These are phyloP conservation scores for Allobates femoralis DNA, from an alignment of 2,797 vertebrate genomes.

Conservation along the genomic window DNA sequence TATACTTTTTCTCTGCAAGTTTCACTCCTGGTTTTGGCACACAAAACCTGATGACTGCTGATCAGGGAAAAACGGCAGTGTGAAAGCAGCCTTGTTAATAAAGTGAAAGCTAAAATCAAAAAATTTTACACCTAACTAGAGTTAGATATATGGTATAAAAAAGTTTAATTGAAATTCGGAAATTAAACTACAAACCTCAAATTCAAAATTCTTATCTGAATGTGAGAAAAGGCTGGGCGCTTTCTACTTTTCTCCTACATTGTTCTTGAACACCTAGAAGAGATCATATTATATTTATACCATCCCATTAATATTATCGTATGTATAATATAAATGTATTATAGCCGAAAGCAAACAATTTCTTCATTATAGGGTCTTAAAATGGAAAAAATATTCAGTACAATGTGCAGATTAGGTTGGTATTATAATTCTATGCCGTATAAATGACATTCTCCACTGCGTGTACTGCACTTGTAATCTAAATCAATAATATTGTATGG, in stretches of 20 bases:
- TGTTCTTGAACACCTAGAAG: background rate
- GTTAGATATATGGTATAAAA: background rate
- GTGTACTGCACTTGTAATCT: background rate
- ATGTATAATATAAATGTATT: background rate
- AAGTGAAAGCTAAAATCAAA: background rate
- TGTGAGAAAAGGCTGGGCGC: background rate
- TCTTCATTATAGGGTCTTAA: background rate
- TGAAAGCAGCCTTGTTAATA: too few relatives aligned
- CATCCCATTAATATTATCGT: background rate
- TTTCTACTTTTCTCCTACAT: background rate
- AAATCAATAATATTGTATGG: conserved; percentile 7
- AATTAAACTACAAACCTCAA: background rate
- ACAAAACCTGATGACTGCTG: too few relatives aligned
- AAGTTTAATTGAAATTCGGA: background rate
- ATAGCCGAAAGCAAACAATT: background rate
- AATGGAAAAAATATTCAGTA: background rate
- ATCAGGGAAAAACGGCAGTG: too few relatives aligned
- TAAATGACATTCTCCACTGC: conserved; percentile 14
- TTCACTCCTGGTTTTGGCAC: too few relatives aligned
- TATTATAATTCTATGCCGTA: conserved; percentile 17
- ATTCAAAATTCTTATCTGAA: background rate
- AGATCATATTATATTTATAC: background rate
- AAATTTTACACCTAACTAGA: background rate
- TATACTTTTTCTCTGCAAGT: too few relatives aligned
- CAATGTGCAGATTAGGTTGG: background rate